These are phyloP conservation scores for Pocillopora meandrina DNA, from an alignment of 92 coral and sea anemone genomes.

Conservation along the genomic window DNA sequence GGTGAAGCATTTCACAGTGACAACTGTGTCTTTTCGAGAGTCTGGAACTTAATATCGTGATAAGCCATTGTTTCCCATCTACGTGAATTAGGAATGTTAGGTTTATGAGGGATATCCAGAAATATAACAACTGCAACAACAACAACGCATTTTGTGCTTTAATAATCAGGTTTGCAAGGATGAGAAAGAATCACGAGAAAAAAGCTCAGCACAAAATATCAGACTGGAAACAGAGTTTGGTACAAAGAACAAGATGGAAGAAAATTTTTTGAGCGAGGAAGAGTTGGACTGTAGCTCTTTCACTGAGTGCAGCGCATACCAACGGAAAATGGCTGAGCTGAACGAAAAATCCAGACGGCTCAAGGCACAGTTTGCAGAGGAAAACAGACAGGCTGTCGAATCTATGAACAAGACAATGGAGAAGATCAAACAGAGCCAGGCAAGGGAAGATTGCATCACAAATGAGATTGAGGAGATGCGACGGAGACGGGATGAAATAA, in stretches of 20 bases:
- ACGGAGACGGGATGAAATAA: background rate
- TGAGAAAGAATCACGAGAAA: background rate
- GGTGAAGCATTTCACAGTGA: too few relatives aligned
- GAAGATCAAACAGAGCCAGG: constrained; percentile 3
- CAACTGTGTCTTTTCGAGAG: too few relatives aligned
- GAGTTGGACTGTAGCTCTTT: background rate
- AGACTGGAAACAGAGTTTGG: background rate
- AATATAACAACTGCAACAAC: too few relatives aligned
- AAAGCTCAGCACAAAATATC: background rate
- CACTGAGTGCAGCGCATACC: background rate
- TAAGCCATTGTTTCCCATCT: too few relatives aligned
- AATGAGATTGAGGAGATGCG: constrained; percentile 1
- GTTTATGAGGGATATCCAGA: too few relatives aligned
- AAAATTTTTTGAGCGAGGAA: background rate
- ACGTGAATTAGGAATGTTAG: too few relatives aligned
- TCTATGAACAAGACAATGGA: background rate
- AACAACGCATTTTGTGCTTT: background rate
- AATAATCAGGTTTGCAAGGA: background rate
- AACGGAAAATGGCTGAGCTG: constrained; percentile 6
- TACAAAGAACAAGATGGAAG: background rate
- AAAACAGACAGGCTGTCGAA: background rate
- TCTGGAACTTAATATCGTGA: too few relatives aligned
- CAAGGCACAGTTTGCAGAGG: constrained; percentile 19
- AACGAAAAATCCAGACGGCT: constrained; percentile 7
- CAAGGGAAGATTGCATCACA: background rate